phyloP scores from a whole-genome alignment of 2,113 vertebrate species.

The Micronisus gabar region DNA sequence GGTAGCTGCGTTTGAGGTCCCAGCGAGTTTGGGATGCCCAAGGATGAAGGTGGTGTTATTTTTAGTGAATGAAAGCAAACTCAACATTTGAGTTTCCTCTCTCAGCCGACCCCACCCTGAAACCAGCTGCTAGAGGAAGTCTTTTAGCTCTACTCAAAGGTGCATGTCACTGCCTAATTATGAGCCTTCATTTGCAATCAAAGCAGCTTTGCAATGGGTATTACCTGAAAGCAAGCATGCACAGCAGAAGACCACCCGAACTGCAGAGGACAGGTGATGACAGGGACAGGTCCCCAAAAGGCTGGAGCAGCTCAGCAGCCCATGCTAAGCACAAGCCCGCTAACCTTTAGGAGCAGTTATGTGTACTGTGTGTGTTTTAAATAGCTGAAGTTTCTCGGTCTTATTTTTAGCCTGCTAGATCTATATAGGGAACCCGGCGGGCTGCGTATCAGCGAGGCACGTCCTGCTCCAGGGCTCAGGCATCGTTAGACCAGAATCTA shows the following conservation, averaged over 20 bases:
- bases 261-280: not conserved
- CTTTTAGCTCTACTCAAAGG: not conserved
- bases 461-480: not conserved
- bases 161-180: not conserved
- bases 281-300: not conserved
- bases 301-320: not conserved
- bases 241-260: not conserved
- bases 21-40: rapidly evolving
- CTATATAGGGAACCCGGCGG: not conserved
- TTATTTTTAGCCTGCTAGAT: constrained; percentile 60
- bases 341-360: constrained; percentile 19
- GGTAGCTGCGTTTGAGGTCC: not conserved
- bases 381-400: not conserved
- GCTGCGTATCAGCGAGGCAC: not conserved
- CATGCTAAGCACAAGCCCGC: not conserved
- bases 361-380: not conserved
- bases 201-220: not conserved
- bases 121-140: not conserved
- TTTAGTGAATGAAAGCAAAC: not conserved
- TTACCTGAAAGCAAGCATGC: not conserved
- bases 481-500: rapidly evolving
- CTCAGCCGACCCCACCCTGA: not conserved
- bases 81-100: not conserved
- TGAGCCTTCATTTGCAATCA: not conserved
- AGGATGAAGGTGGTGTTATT: not conserved